Evolutionary conservation across 2,113 vertebrate genomes (phyloP), one percentile per base, ranked within the genome.

Genomic region (Prionailurus viverrinus): DNA sequence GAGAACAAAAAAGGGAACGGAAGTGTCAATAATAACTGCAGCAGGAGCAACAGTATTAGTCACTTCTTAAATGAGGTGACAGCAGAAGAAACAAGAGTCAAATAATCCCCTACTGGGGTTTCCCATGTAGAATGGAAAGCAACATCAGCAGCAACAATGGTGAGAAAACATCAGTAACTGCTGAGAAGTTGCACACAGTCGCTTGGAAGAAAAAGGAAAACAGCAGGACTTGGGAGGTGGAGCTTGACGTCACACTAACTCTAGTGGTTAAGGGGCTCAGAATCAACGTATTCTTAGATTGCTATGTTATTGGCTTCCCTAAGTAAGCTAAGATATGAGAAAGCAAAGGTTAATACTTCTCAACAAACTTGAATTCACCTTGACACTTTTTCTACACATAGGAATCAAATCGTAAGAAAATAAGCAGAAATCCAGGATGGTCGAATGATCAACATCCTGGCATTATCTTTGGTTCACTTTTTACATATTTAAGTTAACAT

Each of bases 391-490:
- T 93, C 55, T 61, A 87, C 5, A 79, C 0, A 1, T n/a, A 81
- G 80, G 33, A 78, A 25, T 66, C 45, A 69, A 74, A 68, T 41
- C 11, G 14, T 36, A 69, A 89, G 51, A 94, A 88, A 91, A 76
- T 55, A 85, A 78, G n/a, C 36, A 94, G 39, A 97, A 96, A 92
- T 92, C 29, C 14, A 89, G 55, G 16, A 65, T 41, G 23, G 29
- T 74, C 27, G 88, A 95, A 93, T 74, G 15, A 31, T 88, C 78
- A 88, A 51, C 16, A 96, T 85, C 39, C 25, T 66, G 16, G 53
- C 63, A 13, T 61, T 78, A 86, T 33, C 33, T 80, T 68, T 58
- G 73, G 29, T 36, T 81, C 41, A 82, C 25, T 71, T 85, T 61
- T 83, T 82, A 91, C 4, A 79, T 84, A 92, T 53, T 92, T 81